These are phyloP conservation scores for Gobionotothen gibberifrons DNA, from an alignment of 2,797 vertebrate species.

Conservation along the genomic window DNA sequence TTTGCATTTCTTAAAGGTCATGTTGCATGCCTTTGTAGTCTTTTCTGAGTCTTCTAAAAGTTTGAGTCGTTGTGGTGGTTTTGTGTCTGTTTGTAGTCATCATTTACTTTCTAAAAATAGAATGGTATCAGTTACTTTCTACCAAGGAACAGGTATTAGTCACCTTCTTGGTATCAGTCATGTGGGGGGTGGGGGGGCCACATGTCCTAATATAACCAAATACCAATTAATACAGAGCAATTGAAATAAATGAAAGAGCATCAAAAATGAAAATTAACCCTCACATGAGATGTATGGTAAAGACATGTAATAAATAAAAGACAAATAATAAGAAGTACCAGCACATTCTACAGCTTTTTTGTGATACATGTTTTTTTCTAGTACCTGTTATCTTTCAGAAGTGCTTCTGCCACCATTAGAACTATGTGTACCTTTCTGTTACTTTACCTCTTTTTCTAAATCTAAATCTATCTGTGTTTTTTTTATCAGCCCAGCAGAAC, in stretches of 20 bases:
- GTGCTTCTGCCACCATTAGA: neutral
- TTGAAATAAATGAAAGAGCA: neutral
- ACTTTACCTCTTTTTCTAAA: neutral
- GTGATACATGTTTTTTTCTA: too few species aligned
- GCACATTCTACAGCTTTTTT: too few species aligned
- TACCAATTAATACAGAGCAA: neutral
- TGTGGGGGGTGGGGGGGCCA: neutral
- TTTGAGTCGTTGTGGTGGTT: neutral
- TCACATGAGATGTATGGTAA: constrained; percentile 8
- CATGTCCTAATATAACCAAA: constrained; percentile 3
- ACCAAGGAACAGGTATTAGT: too few species aligned
- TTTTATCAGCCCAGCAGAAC: neutral
- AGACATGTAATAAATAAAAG: neutral
- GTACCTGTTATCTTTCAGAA: too few species aligned
- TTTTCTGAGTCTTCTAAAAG: neutral
- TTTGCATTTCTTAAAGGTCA: neutral
- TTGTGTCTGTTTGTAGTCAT: neutral
- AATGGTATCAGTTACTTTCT: neutral
- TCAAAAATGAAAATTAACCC: neutral
- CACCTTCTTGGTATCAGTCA: too few species aligned
- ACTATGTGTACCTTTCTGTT: neutral
- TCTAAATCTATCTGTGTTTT: neutral
- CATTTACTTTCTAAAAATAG: neutral
- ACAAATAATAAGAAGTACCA: neutral
- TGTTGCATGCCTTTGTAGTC: neutral